Percentiles rank a stretch among this genome's conserved stretches.
These are phyloP conservation scores for Dipodomys spectabilis DNA, from an alignment of 2,113 vertebrate genomes.

Conservation along the genomic window DNA sequence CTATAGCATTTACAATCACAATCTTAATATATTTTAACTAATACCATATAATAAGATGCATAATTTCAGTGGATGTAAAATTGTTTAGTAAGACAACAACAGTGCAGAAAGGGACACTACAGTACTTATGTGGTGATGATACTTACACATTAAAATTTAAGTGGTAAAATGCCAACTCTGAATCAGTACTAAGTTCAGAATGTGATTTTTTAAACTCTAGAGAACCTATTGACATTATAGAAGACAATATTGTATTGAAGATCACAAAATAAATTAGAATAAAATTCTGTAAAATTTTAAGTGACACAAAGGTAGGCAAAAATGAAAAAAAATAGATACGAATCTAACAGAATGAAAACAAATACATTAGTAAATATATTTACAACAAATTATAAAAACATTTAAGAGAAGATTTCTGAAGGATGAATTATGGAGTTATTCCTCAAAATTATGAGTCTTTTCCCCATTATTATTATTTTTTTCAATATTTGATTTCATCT, in stretches of 20 bases:
- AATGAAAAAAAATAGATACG: background rate
- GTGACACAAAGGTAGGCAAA: background rate
- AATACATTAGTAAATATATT: background rate
- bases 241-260: background rate
- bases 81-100: background rate
- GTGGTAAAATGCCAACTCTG: background rate
- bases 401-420: background rate
- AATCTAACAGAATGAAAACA: background rate
- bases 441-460: background rate
- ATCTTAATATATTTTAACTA: background rate
- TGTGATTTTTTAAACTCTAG: background rate
- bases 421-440: background rate
- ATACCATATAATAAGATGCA: background rate
- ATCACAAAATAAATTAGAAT: background rate
- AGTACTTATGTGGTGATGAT: background rate
- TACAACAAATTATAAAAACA: background rate
- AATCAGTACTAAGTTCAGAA: background rate
- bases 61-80: background rate
- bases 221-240: background rate
- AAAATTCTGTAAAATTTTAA: background rate
- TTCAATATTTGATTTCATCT: no score
- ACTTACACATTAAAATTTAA: background rate
- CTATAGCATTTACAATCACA: background rate
- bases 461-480: no score
- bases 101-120: background rate